A percentile compares a stretch with the other conserved stretches of the same genome.
Evolutionary conservation across 1,140 invertebrate species (phyloP).

Genomic region (Caenorhabditis inopinata): DNA sequence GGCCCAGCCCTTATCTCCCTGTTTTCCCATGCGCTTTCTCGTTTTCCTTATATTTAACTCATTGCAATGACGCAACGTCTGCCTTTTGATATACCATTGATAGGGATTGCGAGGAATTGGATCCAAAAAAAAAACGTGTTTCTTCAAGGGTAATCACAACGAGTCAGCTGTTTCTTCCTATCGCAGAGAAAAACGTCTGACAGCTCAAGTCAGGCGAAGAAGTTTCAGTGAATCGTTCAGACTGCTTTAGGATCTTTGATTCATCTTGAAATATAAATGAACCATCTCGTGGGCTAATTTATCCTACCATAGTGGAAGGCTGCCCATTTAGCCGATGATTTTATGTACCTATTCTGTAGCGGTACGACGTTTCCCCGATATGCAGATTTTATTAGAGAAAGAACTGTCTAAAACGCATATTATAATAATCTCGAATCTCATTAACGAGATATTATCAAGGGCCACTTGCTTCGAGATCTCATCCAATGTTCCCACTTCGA

Average conservation of each 20-base stretch:
- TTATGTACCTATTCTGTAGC: too few relatives aligned
- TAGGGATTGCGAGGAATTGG: neutral
- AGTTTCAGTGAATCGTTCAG: too few relatives aligned
- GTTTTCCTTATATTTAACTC: neutral
- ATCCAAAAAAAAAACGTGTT: slow-evolving; percentile 23
- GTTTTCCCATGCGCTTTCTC: neutral
- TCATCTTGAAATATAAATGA: too few relatives aligned
- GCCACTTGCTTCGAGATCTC: neutral
- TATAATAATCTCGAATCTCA: neutral
- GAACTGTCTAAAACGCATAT: neutral
- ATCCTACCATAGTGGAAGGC: too few relatives aligned
- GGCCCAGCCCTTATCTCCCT: neutral
- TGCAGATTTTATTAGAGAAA: too few relatives aligned
- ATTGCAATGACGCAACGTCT: neutral
- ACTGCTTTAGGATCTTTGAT: too few relatives aligned
- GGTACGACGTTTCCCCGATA: too few relatives aligned
- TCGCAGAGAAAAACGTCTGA: too few relatives aligned
- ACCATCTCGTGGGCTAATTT: too few relatives aligned
- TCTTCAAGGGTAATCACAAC: slow-evolving; percentile 1
- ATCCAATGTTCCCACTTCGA: neutral
- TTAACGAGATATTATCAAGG: slow-evolving; percentile 21
- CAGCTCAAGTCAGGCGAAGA: too few relatives aligned
- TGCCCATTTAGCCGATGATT: too few relatives aligned
- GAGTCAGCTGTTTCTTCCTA: too few relatives aligned
- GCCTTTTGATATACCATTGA: slow-evolving; percentile 18